Conservation (phyloP, 2,888 invertebrate genomes). For the Alsophila aescularia region DNA sequence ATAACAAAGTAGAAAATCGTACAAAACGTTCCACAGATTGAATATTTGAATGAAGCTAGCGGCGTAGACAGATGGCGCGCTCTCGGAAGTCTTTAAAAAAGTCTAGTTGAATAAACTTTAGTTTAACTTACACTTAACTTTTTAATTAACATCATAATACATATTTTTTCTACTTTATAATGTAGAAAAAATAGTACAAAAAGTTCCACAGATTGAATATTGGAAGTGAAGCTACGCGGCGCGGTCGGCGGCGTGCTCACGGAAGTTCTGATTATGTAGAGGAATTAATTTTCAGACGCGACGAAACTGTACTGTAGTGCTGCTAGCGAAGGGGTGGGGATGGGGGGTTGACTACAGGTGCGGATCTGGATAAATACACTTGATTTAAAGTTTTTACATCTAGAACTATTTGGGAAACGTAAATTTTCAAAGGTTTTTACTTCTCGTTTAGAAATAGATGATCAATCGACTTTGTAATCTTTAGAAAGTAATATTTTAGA, state of each 20-base stretch:
- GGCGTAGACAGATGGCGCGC: slow-evolving; percentile 46
- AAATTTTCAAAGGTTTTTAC: too few relatives aligned
- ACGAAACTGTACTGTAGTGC: slow-evolving; percentile 75
- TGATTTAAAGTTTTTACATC: too few relatives aligned
- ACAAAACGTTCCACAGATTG: slow-evolving; percentile 4
- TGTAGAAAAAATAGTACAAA: slow-evolving; percentile 15
- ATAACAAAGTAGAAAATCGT: too few relatives aligned
- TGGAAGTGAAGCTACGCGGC: slow-evolving; percentile 66
- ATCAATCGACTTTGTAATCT: too few relatives aligned
- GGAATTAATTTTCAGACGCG: slow-evolving; percentile 84
- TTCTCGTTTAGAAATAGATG: too few relatives aligned
- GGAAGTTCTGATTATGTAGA: slow-evolving; percentile 84
- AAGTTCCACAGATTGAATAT: slow-evolving; percentile 15
- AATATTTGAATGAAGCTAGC: slow-evolving; percentile 63
- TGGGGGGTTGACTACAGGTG: slow-evolving; percentile 36
- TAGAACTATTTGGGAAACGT: too few relatives aligned
- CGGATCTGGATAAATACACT: slow-evolving; percentile 21
- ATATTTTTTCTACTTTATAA: not conserved
- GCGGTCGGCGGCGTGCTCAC: slow-evolving; percentile 54
- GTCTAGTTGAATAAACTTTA: too few relatives aligned
- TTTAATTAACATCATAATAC: not conserved
- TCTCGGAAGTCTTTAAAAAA: slow-evolving; percentile 80
- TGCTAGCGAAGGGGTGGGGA: slow-evolving; percentile 39
- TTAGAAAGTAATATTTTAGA: too few relatives aligned
- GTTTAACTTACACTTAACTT: too few relatives aligned